Conservation (phyloP, 1,140 invertebrate genomes). For the Mya arenaria region DNA sequence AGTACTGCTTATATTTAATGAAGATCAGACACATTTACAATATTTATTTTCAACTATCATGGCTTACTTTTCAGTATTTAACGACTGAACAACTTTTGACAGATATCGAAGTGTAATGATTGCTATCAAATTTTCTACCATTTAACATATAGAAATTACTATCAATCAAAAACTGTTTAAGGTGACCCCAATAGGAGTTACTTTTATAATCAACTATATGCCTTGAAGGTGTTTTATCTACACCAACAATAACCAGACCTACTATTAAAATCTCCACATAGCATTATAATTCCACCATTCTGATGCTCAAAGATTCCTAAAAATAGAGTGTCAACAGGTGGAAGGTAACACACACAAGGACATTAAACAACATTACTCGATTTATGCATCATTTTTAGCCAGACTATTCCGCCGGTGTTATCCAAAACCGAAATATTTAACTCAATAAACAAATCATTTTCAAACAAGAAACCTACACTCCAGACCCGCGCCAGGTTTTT, state of each 20-base stretch:
- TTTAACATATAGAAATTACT: neutral
- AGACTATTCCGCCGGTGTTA: too few species aligned
- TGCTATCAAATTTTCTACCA: neutral
- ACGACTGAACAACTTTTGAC: neutral
- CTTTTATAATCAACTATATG: neutral
- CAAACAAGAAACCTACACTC: too few species aligned
- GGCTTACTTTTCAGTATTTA: neutral
- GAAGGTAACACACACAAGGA: too few species aligned
- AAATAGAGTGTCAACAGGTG: neutral
- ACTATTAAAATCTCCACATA: constrained; percentile 24
- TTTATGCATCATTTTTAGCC: too few species aligned
- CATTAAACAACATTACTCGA: too few species aligned
- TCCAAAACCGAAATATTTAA: too few species aligned
- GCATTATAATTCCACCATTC: neutral
- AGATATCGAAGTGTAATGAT: neutral
- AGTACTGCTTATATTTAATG: neutral
- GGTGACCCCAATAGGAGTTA: neutral
- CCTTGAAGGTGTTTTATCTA: too few species aligned
- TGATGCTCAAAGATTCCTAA: neutral
- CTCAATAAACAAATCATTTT: too few species aligned
- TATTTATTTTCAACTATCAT: neutral
- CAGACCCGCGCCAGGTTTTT: neutral
- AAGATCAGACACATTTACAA: neutral
- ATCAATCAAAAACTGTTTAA: neutral
- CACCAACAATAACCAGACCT: neutral